These are phyloP conservation scores for Graphium colonna DNA, from an alignment of 2,888 invertebrate species.

Conservation along the genomic window DNA sequence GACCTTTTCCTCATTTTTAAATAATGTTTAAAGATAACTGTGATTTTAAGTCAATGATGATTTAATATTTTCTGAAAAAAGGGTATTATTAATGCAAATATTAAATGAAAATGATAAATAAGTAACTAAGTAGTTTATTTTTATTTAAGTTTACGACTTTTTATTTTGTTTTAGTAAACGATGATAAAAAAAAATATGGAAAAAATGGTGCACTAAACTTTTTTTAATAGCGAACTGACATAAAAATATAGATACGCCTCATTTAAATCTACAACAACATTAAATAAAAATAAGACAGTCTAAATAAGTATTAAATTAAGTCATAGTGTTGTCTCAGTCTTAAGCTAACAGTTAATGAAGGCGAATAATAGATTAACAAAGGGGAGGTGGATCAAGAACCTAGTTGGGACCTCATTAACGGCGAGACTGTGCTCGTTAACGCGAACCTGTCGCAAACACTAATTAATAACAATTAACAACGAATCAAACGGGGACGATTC, in stretches of 20 bases:
- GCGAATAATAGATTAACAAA: slow-evolving; percentile 6
- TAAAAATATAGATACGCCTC: no score
- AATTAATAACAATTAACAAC: slow-evolving; percentile 37
- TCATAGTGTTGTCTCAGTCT: not conserved
- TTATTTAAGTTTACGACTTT: no score
- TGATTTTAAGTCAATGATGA: not conserved
- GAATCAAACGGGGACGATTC: slow-evolving; percentile 11
- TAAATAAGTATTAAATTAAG: not conserved
- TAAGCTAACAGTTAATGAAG: not conserved
- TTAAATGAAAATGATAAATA: no score
- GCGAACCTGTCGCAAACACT: slow-evolving; percentile 20
- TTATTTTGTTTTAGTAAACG: no score
- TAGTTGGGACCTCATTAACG: slow-evolving; percentile 2
- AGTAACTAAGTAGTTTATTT: no score
- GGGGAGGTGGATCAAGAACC: not conserved
- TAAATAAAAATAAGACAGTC: not conserved
- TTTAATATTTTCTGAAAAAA: no score
- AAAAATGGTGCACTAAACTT: no score
- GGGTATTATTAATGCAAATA: no score
- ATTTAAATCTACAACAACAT: no score
- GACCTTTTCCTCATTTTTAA: no score
- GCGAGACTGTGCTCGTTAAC: slow-evolving; percentile 14
- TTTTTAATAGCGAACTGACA: no score
- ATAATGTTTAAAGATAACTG: not conserved
- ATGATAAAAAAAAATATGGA: no score